Conservation (phyloP, 2,888 invertebrate species). For the Acanthococcus lagerstroemiae region DNA sequence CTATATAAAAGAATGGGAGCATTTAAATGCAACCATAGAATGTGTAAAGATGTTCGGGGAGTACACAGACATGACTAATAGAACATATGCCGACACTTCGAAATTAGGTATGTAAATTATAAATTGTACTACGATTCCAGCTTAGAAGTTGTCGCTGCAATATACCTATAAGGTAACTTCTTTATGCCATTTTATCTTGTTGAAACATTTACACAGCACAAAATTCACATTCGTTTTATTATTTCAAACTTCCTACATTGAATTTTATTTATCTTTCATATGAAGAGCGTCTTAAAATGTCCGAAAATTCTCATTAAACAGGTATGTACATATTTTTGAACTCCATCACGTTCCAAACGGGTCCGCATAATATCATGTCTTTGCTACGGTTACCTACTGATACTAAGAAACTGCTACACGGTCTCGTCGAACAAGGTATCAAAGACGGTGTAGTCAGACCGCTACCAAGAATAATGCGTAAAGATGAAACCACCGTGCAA, state of each 20-base stretch:
- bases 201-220: too few relatives aligned
- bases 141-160: too few relatives aligned
- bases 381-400: conserved; percentile 46
- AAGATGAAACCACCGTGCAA: neutral
- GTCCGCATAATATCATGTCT: conserved; percentile 46
- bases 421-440: conserved; percentile 54
- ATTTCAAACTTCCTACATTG: too few relatives aligned
- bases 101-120: conserved; percentile 10
- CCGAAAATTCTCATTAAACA: too few relatives aligned
- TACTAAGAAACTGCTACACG: conserved; percentile 47
- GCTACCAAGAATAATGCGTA: conserved; percentile 42
- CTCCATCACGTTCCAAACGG: conserved; percentile 51
- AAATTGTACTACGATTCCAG: too few relatives aligned
- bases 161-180: too few relatives aligned
- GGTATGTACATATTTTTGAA: conserved; percentile 51
- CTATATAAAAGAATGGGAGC: conserved; percentile 49
- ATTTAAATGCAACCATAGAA: conserved; percentile 46
- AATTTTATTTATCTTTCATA: too few relatives aligned
- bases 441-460: conserved; percentile 57
- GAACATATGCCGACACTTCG: conserved; percentile 43
- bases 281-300: too few relatives aligned
- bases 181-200: too few relatives aligned
- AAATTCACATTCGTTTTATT: too few relatives aligned
- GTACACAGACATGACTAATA: conserved; percentile 52
- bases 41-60: conserved; percentile 49